Conservation (phyloP, 1,140 invertebrate species). For the Drosophila tani region DNA sequence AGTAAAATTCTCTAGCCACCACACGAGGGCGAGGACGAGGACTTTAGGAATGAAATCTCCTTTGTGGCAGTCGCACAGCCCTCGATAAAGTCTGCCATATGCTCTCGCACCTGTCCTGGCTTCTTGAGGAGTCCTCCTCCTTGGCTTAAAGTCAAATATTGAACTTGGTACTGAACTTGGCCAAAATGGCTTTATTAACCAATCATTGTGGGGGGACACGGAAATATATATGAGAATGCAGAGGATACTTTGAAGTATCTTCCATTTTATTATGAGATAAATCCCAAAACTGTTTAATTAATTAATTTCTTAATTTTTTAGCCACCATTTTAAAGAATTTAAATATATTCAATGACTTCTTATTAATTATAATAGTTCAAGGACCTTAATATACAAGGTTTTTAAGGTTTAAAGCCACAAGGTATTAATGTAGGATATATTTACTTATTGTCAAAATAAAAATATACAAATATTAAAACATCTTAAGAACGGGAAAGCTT, state of each 20-base stretch:
- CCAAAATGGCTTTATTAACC: constrained; percentile 30
- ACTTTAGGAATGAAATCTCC: constrained; percentile 13
- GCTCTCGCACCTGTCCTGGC: constrained; percentile 13
- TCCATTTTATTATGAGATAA: no score
- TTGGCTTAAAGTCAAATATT: constrained; percentile 40
- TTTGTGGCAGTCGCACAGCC: constrained; percentile 25
- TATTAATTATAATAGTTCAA: no score
- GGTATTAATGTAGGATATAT: no score
- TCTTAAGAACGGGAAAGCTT: background rate
- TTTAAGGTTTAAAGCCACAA: no score
- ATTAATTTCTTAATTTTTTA: no score
- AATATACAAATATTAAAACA: background rate
- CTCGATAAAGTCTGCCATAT: constrained; percentile 36
- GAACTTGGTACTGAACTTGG: constrained; percentile 24
- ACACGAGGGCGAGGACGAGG: constrained; percentile 1
- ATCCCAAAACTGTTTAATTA: no score
- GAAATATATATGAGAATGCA: no score
- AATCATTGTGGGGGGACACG: background rate
- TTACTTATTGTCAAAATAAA: background rate
- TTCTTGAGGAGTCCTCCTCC: background rate
- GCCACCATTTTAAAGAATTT: no score
- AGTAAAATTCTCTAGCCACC: constrained; percentile 56
- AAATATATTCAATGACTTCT: no score
- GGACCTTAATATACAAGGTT: no score
- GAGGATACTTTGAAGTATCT: background rate